A percentile compares a stretch with the other conserved stretches of the same genome.
Conservation (phyloP, 1,140 invertebrate species). For the Aphidius gifuensis region DNA sequence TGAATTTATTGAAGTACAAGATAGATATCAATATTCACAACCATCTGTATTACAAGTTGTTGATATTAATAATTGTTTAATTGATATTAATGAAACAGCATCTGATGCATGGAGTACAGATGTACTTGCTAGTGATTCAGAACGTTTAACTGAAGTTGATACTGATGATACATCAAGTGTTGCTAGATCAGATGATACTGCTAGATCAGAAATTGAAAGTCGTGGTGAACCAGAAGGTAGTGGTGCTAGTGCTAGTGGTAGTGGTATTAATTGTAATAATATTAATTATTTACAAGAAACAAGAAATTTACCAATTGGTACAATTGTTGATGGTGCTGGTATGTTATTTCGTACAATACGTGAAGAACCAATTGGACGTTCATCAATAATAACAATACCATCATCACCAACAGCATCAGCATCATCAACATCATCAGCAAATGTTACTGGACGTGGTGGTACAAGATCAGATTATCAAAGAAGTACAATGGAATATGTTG, state of each 20-base stretch:
- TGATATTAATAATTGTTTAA: slow-evolving; percentile 41
- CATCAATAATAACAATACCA: slow-evolving; percentile 29
- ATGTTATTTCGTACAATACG: slow-evolving; percentile 48
- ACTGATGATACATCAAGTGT: slow-evolving; percentile 78
- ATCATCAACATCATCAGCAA: slow-evolving; percentile 38
- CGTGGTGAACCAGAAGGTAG: slow-evolving; percentile 54
- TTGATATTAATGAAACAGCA: slow-evolving; percentile 84
- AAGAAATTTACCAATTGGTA: slow-evolving; percentile 29
- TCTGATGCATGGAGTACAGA: slow-evolving; percentile 98
- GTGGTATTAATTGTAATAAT: too few species aligned
- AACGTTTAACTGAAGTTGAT: slow-evolving; percentile 84
- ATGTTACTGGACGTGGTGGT: slow-evolving; percentile 45
- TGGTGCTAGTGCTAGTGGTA: slow-evolving; percentile 31
- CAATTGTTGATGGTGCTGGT: slow-evolving; percentile 31
- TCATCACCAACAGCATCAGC: slow-evolving; percentile 40
- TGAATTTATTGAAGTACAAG: slow-evolving; percentile 75
- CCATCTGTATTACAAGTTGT: slow-evolving; percentile 35
- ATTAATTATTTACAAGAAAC: slow-evolving; percentile 37
- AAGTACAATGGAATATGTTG: slow-evolving; percentile 53
- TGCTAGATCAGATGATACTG: slow-evolving; percentile 71
- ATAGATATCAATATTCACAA: slow-evolving; percentile 53
- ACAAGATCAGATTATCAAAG: slow-evolving; percentile 46
- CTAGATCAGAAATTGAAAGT: slow-evolving; percentile 62
- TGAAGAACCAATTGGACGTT: slow-evolving; percentile 38
- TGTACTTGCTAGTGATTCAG: slow-evolving; percentile 91